Evolutionary conservation across 2,113 vertebrate species (phyloP).

Genomic region (Xiphophorus maculatus): DNA sequence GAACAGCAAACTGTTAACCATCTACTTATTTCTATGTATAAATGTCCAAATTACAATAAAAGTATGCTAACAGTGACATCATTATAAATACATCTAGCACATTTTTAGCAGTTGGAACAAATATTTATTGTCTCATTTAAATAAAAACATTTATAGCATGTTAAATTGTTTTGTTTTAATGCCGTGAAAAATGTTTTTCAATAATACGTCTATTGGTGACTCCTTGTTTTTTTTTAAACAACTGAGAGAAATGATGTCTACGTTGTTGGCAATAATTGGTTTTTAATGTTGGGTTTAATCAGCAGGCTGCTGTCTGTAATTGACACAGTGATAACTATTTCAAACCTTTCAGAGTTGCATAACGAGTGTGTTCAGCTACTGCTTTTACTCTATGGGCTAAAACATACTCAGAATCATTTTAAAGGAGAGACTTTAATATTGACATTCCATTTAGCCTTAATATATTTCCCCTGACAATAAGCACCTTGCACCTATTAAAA

Average conservation of each 20-base stretch:
- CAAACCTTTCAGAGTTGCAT: too few species aligned
- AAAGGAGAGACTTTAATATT: conserved; percentile 20
- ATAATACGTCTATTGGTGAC: too few species aligned
- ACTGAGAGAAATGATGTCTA: too few species aligned
- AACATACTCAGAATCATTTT: conserved; percentile 40
- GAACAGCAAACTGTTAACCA: not conserved
- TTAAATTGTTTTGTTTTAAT: not conserved
- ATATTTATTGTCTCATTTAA: not conserved
- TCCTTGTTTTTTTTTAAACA: too few species aligned
- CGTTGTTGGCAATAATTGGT: too few species aligned
- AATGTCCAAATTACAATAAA: not conserved
- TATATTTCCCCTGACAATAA: conserved; percentile 49
- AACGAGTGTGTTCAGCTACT: not conserved
- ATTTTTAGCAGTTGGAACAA: not conserved
- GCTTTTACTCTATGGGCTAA: conserved; percentile 15
- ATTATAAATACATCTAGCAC: not conserved
- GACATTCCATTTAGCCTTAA: conserved; percentile 52
- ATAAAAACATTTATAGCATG: not conserved
- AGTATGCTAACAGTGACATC: not conserved
- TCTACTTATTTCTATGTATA: conserved; percentile 18
- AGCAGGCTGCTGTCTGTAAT: not conserved
- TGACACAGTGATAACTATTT: too few species aligned
- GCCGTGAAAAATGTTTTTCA: not conserved
- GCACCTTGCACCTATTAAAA: conserved; percentile 45
- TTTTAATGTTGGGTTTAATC: not conserved